phyloP scores from a whole-genome alignment of 2,113 vertebrate genomes.

The Herpetotheres cachinnans region DNA sequence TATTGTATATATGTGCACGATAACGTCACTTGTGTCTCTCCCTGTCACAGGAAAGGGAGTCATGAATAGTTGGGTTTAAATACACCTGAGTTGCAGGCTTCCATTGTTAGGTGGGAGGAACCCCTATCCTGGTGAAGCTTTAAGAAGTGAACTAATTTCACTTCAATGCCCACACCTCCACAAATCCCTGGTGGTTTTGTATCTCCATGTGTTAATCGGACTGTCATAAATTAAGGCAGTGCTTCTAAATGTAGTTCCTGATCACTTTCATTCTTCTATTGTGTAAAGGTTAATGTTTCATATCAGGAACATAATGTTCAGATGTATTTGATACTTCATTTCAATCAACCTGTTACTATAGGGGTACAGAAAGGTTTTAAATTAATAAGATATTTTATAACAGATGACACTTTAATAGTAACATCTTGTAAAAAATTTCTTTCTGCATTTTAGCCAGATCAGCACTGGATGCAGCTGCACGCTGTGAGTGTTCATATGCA shows the following conservation, averaged over 20 bases:
- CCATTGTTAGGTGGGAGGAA: neutral
- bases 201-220: neutral
- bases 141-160: neutral
- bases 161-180: neutral
- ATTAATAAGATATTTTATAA: neutral
- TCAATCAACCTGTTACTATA: neutral
- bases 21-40: neutral
- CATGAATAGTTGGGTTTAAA: neutral
- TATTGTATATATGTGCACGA: fast-evolving
- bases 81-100: neutral
- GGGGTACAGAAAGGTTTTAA: neutral
- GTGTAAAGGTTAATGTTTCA: neutral
- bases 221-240: neutral
- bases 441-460: constrained; percentile 76
- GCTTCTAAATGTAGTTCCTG: neutral
- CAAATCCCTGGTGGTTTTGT: neutral
- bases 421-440: constrained; percentile 20
- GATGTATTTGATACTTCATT: neutral
- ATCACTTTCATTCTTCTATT: neutral
- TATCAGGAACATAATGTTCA: neutral
- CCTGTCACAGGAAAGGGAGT: neutral
- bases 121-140: neutral
- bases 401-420: neutral
- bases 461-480: constrained; percentile 66
- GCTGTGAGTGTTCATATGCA: constrained; percentile 78